Conservation (phyloP, 2,797 vertebrate genomes). For the Squalus acanthias region DNA sequence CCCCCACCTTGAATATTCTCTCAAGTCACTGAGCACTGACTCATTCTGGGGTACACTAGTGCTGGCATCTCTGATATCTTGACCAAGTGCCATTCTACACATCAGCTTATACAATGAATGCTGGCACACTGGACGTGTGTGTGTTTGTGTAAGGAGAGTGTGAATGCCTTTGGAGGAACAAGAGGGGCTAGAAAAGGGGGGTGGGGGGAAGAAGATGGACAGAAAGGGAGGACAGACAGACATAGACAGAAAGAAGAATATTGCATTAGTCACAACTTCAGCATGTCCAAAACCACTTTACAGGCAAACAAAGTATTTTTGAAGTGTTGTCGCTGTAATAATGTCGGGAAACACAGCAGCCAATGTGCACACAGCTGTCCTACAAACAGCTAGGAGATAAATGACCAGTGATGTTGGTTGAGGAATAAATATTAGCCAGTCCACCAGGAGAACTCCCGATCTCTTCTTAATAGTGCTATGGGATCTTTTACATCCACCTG, state of each 20-base stretch:
- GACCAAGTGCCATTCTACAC: neutral
- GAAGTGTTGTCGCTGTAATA: neutral
- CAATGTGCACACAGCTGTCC: neutral
- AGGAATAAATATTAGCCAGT: neutral
- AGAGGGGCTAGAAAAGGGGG: neutral
- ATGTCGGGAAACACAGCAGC: neutral
- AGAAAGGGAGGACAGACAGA: neutral
- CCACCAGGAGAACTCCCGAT: neutral
- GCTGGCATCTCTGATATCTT: neutral
- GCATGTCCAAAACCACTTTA: neutral
- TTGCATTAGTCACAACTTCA: neutral
- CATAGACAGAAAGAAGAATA: neutral
- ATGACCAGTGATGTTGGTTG: neutral
- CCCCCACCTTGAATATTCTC: neutral
- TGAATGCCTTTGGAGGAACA: neutral
- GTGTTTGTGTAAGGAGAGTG: neutral
- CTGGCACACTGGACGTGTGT: neutral
- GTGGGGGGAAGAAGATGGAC: neutral
- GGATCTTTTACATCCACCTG: neutral
- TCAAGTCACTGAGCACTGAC: neutral
- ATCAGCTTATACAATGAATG: neutral
- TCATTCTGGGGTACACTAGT: no score
- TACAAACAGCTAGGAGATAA: neutral
- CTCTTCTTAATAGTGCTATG: neutral
- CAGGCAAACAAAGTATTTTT: neutral